A percentile compares a stretch with the other conserved stretches of the same genome.
Conservation (phyloP, 2,888 invertebrate genomes). For the Polydrusus pterygomalis region DNA sequence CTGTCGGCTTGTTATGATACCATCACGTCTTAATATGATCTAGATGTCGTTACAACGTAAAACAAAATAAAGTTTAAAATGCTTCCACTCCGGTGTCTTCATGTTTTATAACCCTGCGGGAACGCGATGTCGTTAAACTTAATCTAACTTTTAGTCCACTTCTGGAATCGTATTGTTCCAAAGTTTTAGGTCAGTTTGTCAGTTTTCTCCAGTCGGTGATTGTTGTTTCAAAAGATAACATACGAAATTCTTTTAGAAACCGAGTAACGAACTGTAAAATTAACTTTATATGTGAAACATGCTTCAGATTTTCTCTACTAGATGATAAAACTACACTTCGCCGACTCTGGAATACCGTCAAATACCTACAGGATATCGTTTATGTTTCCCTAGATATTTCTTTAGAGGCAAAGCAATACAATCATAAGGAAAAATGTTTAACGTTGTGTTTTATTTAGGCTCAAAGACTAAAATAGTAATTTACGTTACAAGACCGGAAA, state of each 20-base stretch:
- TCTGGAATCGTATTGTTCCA: not conserved
- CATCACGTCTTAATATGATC: too few species aligned
- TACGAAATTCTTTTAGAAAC: not conserved
- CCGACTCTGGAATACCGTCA: not conserved
- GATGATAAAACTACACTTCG: not conserved
- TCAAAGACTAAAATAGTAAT: too few species aligned
- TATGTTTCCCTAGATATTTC: too few species aligned
- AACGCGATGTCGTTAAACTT: constrained; percentile 8
- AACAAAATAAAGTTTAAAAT: constrained; percentile 20
- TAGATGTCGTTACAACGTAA: too few species aligned
- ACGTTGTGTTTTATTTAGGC: too few species aligned
- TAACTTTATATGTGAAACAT: not conserved
- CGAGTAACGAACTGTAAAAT: constrained; percentile 4
- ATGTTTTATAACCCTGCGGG: not conserved
- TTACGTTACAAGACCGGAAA: too few species aligned
- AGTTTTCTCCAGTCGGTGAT: not conserved
- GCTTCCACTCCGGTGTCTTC: not conserved
- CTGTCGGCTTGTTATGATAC: too few species aligned
- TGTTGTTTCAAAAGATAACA: not conserved
- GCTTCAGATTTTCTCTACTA: not conserved
- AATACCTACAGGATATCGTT: too few species aligned
- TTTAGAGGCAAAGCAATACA: too few species aligned
- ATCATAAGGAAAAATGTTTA: too few species aligned
- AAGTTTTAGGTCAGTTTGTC: constrained; percentile 11
- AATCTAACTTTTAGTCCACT: constrained; percentile 20